A percentile compares a stretch with the other conserved stretches of the same genome.
Conservation (phyloP, 1,140 invertebrate genomes). For the Anoplolepis gracilipes region DNA sequence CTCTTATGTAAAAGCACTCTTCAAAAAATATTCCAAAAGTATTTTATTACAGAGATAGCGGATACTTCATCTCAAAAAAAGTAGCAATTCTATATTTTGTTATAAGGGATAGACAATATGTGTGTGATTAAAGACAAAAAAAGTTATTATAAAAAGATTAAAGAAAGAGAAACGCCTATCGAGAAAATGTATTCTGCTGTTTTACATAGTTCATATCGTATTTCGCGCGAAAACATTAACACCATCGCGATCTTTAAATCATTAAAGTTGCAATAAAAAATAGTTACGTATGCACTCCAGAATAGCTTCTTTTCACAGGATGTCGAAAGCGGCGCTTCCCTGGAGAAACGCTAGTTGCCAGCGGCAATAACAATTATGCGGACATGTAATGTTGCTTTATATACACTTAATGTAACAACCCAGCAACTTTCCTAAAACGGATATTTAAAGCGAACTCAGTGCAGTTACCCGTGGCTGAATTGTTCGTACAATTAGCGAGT, state of each 20-base stretch:
- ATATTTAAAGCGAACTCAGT: background rate
- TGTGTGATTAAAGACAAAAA: background rate
- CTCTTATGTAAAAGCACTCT: background rate
- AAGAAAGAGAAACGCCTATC: background rate
- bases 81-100: background rate
- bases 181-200: background rate
- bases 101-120: background rate
- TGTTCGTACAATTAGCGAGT: constrained; percentile 20
- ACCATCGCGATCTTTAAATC: constrained; percentile 27
- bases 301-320: constrained; percentile 36
- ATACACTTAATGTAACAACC: constrained; percentile 29
- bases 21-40: background rate
- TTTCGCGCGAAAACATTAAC: background rate
- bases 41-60: constrained; percentile 4
- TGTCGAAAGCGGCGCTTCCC: constrained; percentile 37
- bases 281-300: background rate
- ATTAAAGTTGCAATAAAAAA: constrained; percentile 23
- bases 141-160: background rate
- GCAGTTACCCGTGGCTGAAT: background rate
- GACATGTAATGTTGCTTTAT: constrained; percentile 39
- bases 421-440: constrained; percentile 43
- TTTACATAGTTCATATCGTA: background rate
- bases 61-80: background rate
- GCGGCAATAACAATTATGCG: constrained; percentile 26
- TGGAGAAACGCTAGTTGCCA: constrained; percentile 30